Evolutionary conservation across 1,140 invertebrate genomes (phyloP).

Genomic region (Aplysia californica): DNA sequence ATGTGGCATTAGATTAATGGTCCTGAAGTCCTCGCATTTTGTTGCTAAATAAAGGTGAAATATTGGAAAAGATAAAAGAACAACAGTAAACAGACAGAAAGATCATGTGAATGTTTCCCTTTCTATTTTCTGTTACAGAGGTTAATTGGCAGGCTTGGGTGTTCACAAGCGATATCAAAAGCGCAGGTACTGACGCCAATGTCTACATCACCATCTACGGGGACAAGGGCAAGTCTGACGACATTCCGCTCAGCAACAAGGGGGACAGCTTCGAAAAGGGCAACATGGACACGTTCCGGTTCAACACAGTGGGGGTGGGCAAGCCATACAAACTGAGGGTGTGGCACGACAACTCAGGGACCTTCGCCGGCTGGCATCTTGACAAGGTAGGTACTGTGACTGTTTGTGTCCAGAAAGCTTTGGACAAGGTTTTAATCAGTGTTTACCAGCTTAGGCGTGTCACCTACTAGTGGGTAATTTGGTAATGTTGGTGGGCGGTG

Average conservation of each 20-base stretch:
- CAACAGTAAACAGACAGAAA: too few relatives aligned
- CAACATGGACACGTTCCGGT: slow-evolving; percentile 60
- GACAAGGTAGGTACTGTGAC: slow-evolving; percentile 54
- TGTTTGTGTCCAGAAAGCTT: too few relatives aligned
- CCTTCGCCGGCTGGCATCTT: slow-evolving; percentile 63
- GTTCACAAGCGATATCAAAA: slow-evolving; percentile 56
- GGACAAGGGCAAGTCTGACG: slow-evolving; percentile 64
- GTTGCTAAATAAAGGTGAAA: too few relatives aligned
- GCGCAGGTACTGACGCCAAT: slow-evolving; percentile 64
- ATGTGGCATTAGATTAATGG: too few relatives aligned
- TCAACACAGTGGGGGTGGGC: slow-evolving; percentile 60
- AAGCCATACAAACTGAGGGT: slow-evolving; percentile 65
- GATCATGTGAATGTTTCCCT: too few relatives aligned
- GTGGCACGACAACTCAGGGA: slow-evolving; percentile 64
- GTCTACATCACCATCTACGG: slow-evolving; percentile 62
- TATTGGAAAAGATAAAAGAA: too few relatives aligned
- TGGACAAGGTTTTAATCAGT: too few relatives aligned
- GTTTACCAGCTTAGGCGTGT: too few relatives aligned
- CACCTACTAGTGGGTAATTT: too few relatives aligned
- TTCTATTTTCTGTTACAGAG: slow-evolving; percentile 55
- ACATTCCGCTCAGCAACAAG: slow-evolving; percentile 59
- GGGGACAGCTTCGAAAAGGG: slow-evolving; percentile 65
- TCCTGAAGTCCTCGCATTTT: too few relatives aligned
- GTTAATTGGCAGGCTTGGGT: slow-evolving; percentile 62
- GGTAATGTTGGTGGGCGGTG: too few relatives aligned